These are phyloP conservation scores for Hypena proboscidalis DNA, from an alignment of 2,888 invertebrate genomes.

Conservation along the genomic window DNA sequence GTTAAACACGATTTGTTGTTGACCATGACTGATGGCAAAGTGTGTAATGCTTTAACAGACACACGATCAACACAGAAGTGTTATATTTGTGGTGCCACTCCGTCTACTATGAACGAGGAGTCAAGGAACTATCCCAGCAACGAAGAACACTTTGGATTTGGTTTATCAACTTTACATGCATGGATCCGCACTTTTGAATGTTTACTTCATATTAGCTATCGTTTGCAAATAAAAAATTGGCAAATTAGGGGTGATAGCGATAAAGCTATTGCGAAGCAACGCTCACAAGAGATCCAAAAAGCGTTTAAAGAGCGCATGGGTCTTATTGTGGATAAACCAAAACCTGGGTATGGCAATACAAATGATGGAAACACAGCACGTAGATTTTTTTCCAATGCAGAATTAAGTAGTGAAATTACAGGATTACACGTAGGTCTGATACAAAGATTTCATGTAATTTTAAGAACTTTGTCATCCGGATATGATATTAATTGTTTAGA, in stretches of 20 bases:
- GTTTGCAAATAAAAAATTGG: constrained; percentile 9
- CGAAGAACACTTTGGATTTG: constrained; percentile 17
- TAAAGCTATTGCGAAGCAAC: constrained; percentile 6
- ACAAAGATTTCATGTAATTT: too few relatives aligned
- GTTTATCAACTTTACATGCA: constrained; percentile 12
- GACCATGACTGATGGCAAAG: constrained; percentile 25
- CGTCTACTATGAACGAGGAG: constrained; percentile 11
- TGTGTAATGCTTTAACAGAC: constrained; percentile 25
- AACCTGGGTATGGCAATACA: constrained; percentile 16
- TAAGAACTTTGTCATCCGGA: too few relatives aligned
- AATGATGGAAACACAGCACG: constrained; percentile 25
- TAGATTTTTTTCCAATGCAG: too few relatives aligned
- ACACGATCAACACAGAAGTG: constrained; percentile 20
- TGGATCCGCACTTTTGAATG: constrained; percentile 6
- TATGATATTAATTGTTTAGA: too few relatives aligned
- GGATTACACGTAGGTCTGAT: too few relatives aligned
- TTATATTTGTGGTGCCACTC: constrained; percentile 20
- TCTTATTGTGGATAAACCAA: constrained; percentile 19
- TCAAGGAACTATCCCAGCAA: constrained; percentile 4
- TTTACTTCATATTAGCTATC: constrained; percentile 3
- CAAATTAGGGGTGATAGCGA: constrained; percentile 7
- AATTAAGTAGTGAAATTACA: too few relatives aligned
- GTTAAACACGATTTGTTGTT: constrained; percentile 15
- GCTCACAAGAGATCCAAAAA: constrained; percentile 6
- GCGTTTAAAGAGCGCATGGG: constrained; percentile 11